Conservation (phyloP, 2,888 invertebrate species). For the Apeira syringaria region DNA sequence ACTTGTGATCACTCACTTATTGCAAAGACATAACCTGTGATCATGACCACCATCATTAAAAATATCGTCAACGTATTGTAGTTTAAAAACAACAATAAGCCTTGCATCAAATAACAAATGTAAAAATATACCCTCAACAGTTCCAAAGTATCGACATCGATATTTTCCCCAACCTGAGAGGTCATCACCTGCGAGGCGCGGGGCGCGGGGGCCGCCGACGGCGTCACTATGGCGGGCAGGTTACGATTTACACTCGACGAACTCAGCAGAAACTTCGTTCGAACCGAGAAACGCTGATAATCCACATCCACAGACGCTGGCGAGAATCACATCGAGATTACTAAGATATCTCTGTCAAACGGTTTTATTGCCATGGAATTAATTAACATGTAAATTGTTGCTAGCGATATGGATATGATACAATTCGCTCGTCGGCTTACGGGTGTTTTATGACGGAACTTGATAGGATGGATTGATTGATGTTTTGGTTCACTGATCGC, state of each 20-base stretch:
- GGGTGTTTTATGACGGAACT: conserved; percentile 14
- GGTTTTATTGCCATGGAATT: conserved; percentile 60
- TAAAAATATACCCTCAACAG: too few relatives aligned
- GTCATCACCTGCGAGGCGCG: conserved; percentile 76
- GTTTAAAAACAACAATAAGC: too few relatives aligned
- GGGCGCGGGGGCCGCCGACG: conserved; percentile 54
- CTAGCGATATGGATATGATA: conserved; percentile 20
- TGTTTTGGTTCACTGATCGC: conserved; percentile 11
- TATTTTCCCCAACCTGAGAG: conserved; percentile 44
- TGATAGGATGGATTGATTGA: conserved; percentile 10
- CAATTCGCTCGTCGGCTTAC: conserved; percentile 15
- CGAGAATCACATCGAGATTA: conserved; percentile 79
- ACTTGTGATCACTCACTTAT: too few relatives aligned
- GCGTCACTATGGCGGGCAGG: conserved; percentile 81
- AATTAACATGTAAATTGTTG: conserved; percentile 54
- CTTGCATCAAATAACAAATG: neutral
- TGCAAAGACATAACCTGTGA: too few relatives aligned
- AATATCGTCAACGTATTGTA: too few relatives aligned
- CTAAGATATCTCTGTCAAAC: conserved; percentile 57
- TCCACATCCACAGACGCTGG: conserved; percentile 70
- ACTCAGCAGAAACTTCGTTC: conserved; percentile 79
- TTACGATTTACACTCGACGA: conserved; percentile 83
- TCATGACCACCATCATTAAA: too few relatives aligned
- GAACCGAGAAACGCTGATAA: conserved; percentile 78
- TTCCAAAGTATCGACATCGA: conserved; percentile 32